These are phyloP conservation scores for Flexamia atlantica DNA, from an alignment of 2,888 invertebrate species.

Conservation along the genomic window DNA sequence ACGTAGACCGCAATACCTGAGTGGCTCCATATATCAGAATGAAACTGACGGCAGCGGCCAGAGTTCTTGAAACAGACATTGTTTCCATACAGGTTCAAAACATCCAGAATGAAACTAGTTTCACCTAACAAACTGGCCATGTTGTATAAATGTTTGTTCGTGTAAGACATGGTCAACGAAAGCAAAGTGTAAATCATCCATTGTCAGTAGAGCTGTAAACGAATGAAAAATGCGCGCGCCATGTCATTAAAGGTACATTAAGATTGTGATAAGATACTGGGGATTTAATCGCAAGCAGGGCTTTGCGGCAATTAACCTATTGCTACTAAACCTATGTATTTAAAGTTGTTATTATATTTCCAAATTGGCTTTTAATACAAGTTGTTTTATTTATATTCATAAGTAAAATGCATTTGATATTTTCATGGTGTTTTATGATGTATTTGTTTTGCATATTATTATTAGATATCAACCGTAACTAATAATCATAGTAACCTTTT, in stretches of 20 bases:
- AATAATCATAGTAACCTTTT: no score
- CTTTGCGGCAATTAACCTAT: neutral
- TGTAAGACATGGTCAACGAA: neutral
- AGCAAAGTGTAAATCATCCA: neutral
- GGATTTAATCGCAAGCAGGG: neutral
- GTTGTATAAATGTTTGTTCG: neutral
- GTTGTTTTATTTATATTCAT: neutral
- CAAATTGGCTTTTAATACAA: neutral
- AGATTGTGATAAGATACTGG: conserved; percentile 12
- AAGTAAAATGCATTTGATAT: no score
- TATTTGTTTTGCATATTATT: no score
- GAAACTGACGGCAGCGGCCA: no score
- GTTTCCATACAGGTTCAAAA: neutral
- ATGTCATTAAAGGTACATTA: neutral
- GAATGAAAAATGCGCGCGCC: neutral
- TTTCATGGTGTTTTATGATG: no score
- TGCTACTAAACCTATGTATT: neutral
- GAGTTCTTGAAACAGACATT: neutral
- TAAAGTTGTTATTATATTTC: no score
- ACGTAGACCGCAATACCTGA: neutral
- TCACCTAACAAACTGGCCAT: neutral
- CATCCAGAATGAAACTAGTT: neutral
- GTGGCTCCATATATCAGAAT: neutral
- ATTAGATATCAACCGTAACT: no score
- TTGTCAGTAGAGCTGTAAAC: neutral